phyloP scores from a whole-genome alignment of 2,113 vertebrate genomes.

The Corydoras maculifer region DNA sequence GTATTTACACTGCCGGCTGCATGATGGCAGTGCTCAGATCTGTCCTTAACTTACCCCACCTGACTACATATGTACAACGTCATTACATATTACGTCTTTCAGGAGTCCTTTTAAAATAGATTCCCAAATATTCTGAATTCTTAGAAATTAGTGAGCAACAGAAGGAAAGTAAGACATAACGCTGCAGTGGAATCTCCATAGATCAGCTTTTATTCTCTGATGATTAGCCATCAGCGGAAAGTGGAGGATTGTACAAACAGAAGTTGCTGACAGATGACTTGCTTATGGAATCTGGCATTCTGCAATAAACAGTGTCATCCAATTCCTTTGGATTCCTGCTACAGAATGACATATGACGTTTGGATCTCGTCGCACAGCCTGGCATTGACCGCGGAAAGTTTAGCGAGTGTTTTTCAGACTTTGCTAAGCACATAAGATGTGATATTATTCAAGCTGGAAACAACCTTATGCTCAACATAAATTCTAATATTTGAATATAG shows the following conservation, averaged over 20 bases:
- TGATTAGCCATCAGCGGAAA: background rate
- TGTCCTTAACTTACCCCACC: constrained; percentile 59
- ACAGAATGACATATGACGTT: constrained; percentile 22
- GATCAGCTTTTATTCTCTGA: background rate
- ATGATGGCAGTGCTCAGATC: constrained; percentile 42
- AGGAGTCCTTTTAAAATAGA: constrained; percentile 35
- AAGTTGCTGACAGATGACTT: constrained; percentile 35
- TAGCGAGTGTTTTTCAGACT: constrained; percentile 13
- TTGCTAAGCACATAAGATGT: constrained; percentile 15
- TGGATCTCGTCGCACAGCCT: constrained; percentile 17
- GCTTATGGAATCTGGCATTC: constrained; percentile 26
- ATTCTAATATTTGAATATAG: background rate
- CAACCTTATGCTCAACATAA: constrained; percentile 27
- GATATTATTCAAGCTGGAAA: constrained; percentile 31
- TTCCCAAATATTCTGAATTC: constrained; percentile 6
- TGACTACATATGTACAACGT: constrained; percentile 49
- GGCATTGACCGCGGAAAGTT: constrained; percentile 26
- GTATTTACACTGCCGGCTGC: constrained; percentile 57
- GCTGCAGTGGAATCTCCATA: background rate
- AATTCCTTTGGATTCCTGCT: constrained; percentile 13
- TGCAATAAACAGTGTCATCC: constrained; percentile 12
- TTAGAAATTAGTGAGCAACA: too few relatives aligned
- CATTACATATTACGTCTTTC: constrained; percentile 40
- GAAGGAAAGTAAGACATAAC: too few relatives aligned
- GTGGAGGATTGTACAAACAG: constrained; percentile 23